These are phyloP conservation scores for Acanthacorydalis orientalis DNA, from an alignment of 2,888 invertebrate genomes.

Conservation along the genomic window DNA sequence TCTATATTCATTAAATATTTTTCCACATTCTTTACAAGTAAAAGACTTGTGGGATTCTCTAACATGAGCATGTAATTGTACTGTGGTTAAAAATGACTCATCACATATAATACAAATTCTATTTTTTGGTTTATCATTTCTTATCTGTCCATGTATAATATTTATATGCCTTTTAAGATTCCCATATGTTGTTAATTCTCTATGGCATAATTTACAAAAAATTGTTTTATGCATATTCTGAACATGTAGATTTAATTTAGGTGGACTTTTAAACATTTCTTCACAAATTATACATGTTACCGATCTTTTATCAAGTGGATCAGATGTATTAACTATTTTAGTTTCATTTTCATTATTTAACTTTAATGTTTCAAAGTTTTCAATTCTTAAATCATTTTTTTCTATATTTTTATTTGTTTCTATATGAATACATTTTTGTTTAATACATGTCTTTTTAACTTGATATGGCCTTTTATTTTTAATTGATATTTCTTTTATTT, in stretches of 20 bases:
- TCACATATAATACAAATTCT: too few relatives aligned
- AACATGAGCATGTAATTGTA: too few relatives aligned
- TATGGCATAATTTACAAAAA: slow-evolving; percentile 7
- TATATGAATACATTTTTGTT: slow-evolving; percentile 1
- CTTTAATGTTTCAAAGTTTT: neutral
- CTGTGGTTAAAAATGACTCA: too few relatives aligned
- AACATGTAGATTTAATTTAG: slow-evolving; percentile 3
- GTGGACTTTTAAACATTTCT: neutral
- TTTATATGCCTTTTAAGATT: slow-evolving; percentile 5
- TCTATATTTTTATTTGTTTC: too few relatives aligned
- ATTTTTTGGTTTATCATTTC: too few relatives aligned
- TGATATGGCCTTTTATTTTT: neutral
- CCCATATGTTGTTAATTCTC: slow-evolving; percentile 6
- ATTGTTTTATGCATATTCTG: neutral
- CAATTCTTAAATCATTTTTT: too few relatives aligned
- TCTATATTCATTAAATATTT: too few relatives aligned
- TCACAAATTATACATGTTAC: slow-evolving; percentile 6
- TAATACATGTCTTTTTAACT: neutral
- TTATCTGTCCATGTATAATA: neutral
- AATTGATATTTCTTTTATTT: neutral
- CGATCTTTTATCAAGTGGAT: slow-evolving; percentile 4
- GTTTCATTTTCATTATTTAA: neutral
- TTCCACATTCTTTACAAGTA: too few relatives aligned
- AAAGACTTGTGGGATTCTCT: too few relatives aligned
- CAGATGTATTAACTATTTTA: slow-evolving; percentile 2